phyloP scores from a whole-genome alignment of 2,797 vertebrate species.

The Clarias platycephalus region DNA sequence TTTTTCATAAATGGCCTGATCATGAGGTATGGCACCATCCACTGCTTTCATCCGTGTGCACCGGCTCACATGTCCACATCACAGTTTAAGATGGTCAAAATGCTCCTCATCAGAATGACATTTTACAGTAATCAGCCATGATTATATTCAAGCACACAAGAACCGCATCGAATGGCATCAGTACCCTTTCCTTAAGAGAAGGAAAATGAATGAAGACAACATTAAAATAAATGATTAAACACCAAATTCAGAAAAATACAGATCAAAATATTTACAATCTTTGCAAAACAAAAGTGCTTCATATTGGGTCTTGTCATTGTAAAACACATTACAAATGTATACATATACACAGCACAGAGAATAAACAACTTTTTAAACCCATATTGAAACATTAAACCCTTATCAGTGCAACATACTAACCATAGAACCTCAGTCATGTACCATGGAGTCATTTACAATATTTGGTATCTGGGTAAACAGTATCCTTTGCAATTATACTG shows the following conservation, averaged over 20 bases:
- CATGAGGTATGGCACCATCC: constrained; percentile 22
- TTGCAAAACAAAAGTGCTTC: constrained; percentile 72
- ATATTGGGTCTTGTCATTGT: constrained; percentile 62
- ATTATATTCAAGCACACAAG: constrained; percentile 29
- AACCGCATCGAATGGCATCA: constrained; percentile 7
- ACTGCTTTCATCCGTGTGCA: constrained; percentile 6
- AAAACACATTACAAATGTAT: constrained; percentile 52
- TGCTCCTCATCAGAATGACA: constrained; percentile 8
- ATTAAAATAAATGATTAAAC: constrained; percentile 42
- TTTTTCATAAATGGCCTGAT: constrained; percentile 25
- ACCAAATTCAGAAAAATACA: constrained; percentile 71
- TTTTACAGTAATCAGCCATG: constrained; percentile 33
- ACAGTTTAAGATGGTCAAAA: constrained; percentile 39
- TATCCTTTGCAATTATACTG: constrained; percentile 5
- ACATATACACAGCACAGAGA: constrained; percentile 31
- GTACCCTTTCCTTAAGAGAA: not conserved
- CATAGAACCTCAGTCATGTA: not conserved
- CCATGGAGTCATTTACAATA: constrained; percentile 17
- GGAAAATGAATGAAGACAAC: not conserved
- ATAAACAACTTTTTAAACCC: not conserved
- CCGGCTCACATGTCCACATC: constrained; percentile 26
- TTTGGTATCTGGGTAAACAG: constrained; percentile 4
- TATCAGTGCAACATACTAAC: constrained; percentile 29
- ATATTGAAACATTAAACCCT: constrained; percentile 24
- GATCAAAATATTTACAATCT: constrained; percentile 71